Conservation (phyloP, 30 jellyfish, hydroid and myxozoan genomes). For the Aurelia coerulea region DNA sequence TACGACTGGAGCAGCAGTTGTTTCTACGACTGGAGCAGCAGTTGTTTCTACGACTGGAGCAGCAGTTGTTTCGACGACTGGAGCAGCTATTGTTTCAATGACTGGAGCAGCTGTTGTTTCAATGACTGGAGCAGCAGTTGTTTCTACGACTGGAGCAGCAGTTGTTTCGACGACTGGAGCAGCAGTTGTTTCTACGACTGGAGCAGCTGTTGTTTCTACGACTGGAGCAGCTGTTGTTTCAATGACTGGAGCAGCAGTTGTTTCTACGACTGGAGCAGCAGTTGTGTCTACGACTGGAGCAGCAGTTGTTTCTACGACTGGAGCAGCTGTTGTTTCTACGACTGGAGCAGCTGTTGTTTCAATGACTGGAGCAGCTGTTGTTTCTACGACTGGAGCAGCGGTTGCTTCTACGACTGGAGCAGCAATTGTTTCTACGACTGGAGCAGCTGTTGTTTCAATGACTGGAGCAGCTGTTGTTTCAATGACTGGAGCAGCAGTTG, state of each 20-base stretch:
- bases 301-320: conserved; percentile 3
- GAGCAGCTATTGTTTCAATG: conserved; percentile 9
- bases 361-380: conserved; percentile 11
- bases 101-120: conserved; percentile 11
- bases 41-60: conserved; percentile 9
- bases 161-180: conserved; percentile 5
- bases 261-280: conserved; percentile 12
- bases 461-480: conserved; percentile 37
- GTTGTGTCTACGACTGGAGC: neutral
- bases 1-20: neutral
- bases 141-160: conserved; percentile 4
- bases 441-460: conserved; percentile 11
- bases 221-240: conserved; percentile 20
- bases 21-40: conserved; percentile 22
- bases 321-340: neutral
- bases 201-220: conserved; percentile 6
- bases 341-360: conserved; percentile 25
- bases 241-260: conserved; percentile 17
- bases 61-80: neutral
- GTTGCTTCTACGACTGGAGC: neutral
- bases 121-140: conserved; percentile 11
- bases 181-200: conserved; percentile 1
- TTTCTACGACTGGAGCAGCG: conserved; percentile 9
- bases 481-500: conserved; percentile 13
- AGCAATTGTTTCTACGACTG: conserved; percentile 1